These are phyloP conservation scores for Hybos culiciformis DNA, from an alignment of 2,888 invertebrate genomes.

Conservation along the genomic window DNA sequence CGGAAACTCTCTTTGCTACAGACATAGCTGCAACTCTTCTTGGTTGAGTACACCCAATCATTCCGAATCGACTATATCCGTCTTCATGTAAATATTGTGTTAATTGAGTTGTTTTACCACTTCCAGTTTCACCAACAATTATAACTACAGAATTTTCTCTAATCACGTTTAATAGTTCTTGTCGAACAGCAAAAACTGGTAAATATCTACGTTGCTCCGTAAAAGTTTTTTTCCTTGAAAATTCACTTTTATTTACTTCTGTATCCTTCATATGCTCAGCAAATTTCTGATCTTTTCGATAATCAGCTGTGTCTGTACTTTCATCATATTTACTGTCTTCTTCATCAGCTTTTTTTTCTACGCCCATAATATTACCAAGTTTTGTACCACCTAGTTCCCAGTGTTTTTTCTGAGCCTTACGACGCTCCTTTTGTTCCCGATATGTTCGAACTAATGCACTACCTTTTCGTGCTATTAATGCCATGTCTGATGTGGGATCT, in stretches of 20 bases:
- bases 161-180: constrained; percentile 81
- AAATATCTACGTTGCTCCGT: constrained; percentile 78
- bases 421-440: constrained; percentile 92
- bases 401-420: constrained; percentile 94
- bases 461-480: constrained; percentile 86
- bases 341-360: constrained; percentile 66
- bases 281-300: constrained; percentile 89
- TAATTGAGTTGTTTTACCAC: constrained; percentile 84
- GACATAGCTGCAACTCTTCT: constrained; percentile 98
- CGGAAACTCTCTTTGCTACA: constrained; percentile 96
- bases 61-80: constrained; percentile 81
- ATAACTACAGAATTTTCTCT: constrained; percentile 89
- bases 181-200: constrained; percentile 90
- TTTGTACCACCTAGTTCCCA: constrained; percentile 96
- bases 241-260: constrained; percentile 51
- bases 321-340: constrained; percentile 51
- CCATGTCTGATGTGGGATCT: constrained; percentile 97
- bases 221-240: constrained; percentile 73
- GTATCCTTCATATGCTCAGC: constrained; percentile 82
- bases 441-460: constrained; percentile 78
- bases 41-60: constrained; percentile 97
- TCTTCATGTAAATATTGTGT: constrained; percentile 97
- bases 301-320: constrained; percentile 64
- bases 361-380: constrained; percentile 83
- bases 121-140: constrained; percentile 60